Percentiles rank a stretch among this genome's conserved stretches.
phyloP scores from a whole-genome alignment of 1,140 invertebrate species.

The Temnothorax nylanderi region DNA sequence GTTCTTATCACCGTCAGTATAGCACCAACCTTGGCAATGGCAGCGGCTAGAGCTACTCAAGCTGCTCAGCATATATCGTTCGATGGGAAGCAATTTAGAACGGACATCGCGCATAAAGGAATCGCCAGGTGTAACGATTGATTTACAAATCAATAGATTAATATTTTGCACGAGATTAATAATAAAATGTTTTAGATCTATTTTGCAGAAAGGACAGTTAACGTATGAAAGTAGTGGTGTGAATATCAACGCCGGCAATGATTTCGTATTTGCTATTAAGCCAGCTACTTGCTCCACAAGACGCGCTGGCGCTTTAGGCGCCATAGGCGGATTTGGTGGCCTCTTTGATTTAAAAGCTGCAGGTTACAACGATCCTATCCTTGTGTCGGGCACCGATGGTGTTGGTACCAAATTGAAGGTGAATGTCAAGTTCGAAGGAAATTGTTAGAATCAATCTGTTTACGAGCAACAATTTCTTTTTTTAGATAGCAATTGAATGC shows the following conservation, averaged over 20 bases:
- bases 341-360: constrained; percentile 92
- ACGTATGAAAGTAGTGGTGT: constrained; percentile 97
- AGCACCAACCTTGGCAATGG: constrained; percentile 88
- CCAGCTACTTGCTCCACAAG: constrained; percentile 90
- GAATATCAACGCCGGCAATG: constrained; percentile 96
- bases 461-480: constrained; percentile 41
- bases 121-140: constrained; percentile 91
- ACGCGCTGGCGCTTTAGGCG: constrained; percentile 90
- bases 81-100: constrained; percentile 93
- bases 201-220: constrained; percentile 87
- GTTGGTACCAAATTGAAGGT: constrained; percentile 98
- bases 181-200: constrained; percentile 77
- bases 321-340: constrained; percentile 97
- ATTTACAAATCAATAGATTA: constrained; percentile 7
- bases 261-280: constrained; percentile 94
- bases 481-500: constrained; percentile 93
- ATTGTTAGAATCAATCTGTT: neutral
- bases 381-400: constrained; percentile 98
- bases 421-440: constrained; percentile 6
- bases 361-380: constrained; percentile 92
- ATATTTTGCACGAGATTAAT: constrained; percentile 6
- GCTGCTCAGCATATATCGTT: constrained; percentile 91
- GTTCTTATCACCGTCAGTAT: constrained; percentile 94
- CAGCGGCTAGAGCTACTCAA: constrained; percentile 90
- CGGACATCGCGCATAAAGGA: constrained; percentile 95